Percentiles rank a stretch among this genome's conserved stretches.
These are phyloP conservation scores for Triplophysa bombifrons DNA, from an alignment of 2,797 vertebrate species.

Conservation along the genomic window DNA sequence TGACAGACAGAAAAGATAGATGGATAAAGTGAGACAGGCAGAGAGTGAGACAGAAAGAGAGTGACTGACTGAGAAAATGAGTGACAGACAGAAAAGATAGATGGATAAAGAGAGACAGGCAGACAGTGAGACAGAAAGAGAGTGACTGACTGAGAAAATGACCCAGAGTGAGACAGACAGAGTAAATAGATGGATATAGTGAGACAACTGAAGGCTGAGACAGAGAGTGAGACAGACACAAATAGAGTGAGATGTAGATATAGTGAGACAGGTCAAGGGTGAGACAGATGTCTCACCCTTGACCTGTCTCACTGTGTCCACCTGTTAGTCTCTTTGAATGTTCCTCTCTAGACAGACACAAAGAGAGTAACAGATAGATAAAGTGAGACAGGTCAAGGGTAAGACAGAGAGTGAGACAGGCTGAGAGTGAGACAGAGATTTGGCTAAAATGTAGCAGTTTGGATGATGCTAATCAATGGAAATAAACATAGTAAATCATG, in stretches of 20 bases:
- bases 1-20: neutral
- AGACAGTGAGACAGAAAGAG: conserved; percentile 17
- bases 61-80: neutral
- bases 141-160: conserved; percentile 12
- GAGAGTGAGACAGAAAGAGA: neutral
- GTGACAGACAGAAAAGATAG: neutral
- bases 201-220: neutral
- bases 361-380: neutral
- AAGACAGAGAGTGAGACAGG: neutral
- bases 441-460: too few species aligned
- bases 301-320: too few species aligned
- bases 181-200: neutral
- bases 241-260: neutral
- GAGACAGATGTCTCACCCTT: neutral
- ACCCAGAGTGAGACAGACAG: too few species aligned
- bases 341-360: neutral
- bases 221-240: neutral
- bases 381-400: neutral
- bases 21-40: conserved; percentile 14
- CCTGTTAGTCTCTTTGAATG: too few species aligned
- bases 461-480: too few species aligned
- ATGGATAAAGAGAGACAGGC: neutral
- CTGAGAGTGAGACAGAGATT: neutral
- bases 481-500: too few species aligned
- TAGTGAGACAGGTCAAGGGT: neutral